phyloP scores from a whole-genome alignment of 2,888 invertebrate species.

The Synanthedon andrenaeformis region DNA sequence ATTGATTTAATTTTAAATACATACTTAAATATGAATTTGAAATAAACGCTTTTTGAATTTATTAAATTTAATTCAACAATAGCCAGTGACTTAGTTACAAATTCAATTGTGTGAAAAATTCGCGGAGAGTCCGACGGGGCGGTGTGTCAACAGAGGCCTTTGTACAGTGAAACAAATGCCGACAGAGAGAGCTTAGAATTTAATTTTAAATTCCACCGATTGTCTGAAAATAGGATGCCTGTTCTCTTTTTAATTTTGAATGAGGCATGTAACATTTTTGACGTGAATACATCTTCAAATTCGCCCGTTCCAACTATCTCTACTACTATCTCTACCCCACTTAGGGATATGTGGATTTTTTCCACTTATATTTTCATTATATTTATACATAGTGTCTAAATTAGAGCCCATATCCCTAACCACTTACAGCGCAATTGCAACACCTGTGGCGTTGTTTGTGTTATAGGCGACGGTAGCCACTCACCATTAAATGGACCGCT shows the following conservation, averaged over 20 bases:
- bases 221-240: background rate
- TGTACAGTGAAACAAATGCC: constrained; percentile 5
- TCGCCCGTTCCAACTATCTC: too few relatives aligned
- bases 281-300: too few relatives aligned
- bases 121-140: constrained; percentile 16
- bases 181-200: constrained; percentile 3
- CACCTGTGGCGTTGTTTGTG: background rate
- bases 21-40: too few relatives aligned
- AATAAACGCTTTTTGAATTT: too few relatives aligned
- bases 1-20: too few relatives aligned
- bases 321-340: too few relatives aligned
- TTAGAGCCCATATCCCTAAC: background rate
- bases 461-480: background rate
- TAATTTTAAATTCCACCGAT: constrained; percentile 6
- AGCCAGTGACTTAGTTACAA: constrained; percentile 44
- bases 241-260: background rate
- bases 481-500: background rate
- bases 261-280: too few relatives aligned
- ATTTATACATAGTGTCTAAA: background rate
- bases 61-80: constrained; percentile 21
- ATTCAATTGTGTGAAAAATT: constrained; percentile 62
- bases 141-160: constrained; percentile 16
- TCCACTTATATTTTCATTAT: background rate
- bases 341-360: too few relatives aligned
- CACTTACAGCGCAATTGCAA: background rate